Evolutionary conservation across 1,140 invertebrate genomes (phyloP), one percentile per base, ranked within the genome.

Genomic region (Nylanderia fulva): DNA sequence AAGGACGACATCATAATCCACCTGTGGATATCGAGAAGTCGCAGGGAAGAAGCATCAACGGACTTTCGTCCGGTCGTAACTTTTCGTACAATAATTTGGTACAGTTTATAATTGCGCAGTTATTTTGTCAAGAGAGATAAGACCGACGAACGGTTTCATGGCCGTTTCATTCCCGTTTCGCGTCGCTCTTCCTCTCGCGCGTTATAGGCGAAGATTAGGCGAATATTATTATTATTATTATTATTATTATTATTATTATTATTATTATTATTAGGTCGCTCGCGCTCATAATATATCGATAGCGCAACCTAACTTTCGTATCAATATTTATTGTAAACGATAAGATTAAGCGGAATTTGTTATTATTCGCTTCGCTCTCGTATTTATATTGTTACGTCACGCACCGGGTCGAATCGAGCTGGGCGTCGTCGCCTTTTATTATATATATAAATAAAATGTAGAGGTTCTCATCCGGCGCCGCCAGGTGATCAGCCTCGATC

Each of bases 361-460:
- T 92, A 92, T 92, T 90, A 79, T 88, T 86, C 80, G 71, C 66
- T 2, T 21, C 24, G 2, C 77, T 83, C 84, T 88, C 56, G 74
- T 90, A 93, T 93, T 94, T 94, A 92, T 93, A 93, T 92, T 92
- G 90, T 93, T 94, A 93, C 91, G 92, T 94, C 91, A 93, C 85
- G 85, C 61, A 80, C 42, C 86, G 45, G 66, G 36, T 60, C 61
- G 75, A 91, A 68, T 58, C 88, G 85, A 85, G 77, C 84, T 79
- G 76, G 79, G 88, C 85, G 86, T 61, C 77, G 85, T 68, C 84
- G 84, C 48, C 58, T n/a, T n/a, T n/a, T n/a, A n/a, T n/a, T 48
- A 48, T 48, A 48, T 48, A 15, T 48, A 18, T 48, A 48, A 13
- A 45, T 45, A 45, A 13, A 90, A 91, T 42, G 60, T 79, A 90